Percentiles rank a stretch among this genome's conserved stretches.
These are phyloP conservation scores for Nyctibius grandis DNA, from an alignment of 2,797 vertebrate genomes.

Conservation along the genomic window DNA sequence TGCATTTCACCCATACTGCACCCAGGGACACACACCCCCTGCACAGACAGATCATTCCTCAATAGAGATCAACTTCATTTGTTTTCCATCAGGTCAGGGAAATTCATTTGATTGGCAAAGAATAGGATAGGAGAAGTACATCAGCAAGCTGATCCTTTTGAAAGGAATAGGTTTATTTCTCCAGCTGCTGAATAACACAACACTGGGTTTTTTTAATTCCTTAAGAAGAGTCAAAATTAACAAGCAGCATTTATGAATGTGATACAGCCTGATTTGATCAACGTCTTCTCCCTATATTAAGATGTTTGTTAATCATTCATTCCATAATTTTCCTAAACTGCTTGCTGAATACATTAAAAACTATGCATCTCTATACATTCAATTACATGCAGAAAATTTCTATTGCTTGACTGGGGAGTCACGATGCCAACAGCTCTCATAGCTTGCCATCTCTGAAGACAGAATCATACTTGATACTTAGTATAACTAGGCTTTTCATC, in stretches of 20 bases:
- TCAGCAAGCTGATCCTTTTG: neutral
- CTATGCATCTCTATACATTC: neutral
- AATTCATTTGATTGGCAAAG: neutral
- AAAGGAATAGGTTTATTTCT: neutral
- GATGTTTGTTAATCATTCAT: constrained; percentile 1
- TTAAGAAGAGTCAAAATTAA: neutral
- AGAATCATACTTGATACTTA: constrained; percentile 57
- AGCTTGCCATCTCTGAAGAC: constrained; percentile 41
- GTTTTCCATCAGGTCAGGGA: neutral
- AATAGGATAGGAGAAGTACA: neutral
- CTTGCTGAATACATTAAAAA: constrained; percentile 13
- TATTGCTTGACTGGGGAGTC: constrained; percentile 35
- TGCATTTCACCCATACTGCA: neutral
- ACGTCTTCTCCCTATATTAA: constrained; percentile 51
- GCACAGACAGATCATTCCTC: neutral
- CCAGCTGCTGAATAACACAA: neutral
- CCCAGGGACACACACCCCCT: accelerated
- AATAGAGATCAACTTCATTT: neutral
- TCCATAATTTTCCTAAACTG: constrained; percentile 15
- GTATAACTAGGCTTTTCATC: constrained; percentile 56
- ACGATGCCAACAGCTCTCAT: constrained; percentile 14
- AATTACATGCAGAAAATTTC: constrained; percentile 26
- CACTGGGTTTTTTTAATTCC: neutral
- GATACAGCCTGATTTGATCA: constrained; percentile 20
- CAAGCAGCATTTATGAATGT: neutral